Conservation (phyloP, 2,888 invertebrate species). For the Ophonus ardosiacus region DNA sequence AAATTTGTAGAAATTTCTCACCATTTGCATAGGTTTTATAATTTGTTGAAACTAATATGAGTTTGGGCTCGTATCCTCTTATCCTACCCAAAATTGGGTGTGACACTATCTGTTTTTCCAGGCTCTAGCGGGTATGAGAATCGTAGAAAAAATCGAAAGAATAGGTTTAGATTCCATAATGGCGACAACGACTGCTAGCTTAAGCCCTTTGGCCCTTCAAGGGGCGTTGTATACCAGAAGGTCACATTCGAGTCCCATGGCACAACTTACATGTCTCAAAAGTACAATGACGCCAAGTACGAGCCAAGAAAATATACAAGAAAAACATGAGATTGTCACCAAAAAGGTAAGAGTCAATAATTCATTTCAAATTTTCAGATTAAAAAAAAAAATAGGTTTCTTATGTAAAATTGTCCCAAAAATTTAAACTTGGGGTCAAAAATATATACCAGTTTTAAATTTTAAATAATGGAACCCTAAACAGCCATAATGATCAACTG, state of each 20-base stretch:
- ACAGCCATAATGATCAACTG: too few relatives aligned
- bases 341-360: constrained; percentile 62
- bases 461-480: too few relatives aligned
- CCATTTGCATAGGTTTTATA: too few relatives aligned
- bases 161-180: constrained; percentile 84
- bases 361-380: not conserved
- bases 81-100: too few relatives aligned
- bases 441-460: too few relatives aligned
- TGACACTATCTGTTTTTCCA: constrained; percentile 64
- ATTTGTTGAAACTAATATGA: constrained; percentile 1
- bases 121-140: constrained; percentile 77
- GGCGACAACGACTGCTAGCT: constrained; percentile 79
- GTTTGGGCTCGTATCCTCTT: too few relatives aligned
- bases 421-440: not conserved
- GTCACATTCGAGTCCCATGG: constrained; percentile 86
- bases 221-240: constrained; percentile 81
- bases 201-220: constrained; percentile 81
- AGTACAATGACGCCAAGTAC: constrained; percentile 69
- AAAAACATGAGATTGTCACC: constrained; percentile 35
- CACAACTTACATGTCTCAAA: constrained; percentile 87
- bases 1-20: too few relatives aligned
- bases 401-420: not conserved
- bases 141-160: constrained; percentile 82
- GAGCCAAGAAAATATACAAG: constrained; percentile 61
- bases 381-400: not conserved